These are phyloP conservation scores for Calypte anna DNA, from an alignment of 2,113 vertebrate genomes.

Conservation along the genomic window DNA sequence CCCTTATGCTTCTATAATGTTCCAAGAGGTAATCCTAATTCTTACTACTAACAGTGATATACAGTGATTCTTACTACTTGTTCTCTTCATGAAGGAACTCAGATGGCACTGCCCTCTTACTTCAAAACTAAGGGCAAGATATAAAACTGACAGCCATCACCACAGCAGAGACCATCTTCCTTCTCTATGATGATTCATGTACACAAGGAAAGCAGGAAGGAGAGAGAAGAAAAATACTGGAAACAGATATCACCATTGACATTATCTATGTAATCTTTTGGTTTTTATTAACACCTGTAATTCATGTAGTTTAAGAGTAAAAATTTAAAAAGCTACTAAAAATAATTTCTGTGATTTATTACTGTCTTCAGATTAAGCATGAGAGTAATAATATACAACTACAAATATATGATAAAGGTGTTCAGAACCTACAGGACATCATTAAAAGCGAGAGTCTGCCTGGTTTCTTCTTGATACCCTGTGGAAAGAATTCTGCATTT, in stretches of 20 bases:
- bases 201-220: not conserved
- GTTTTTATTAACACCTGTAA: not conserved
- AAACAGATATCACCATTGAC: not conserved
- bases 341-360: not conserved
- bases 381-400: not conserved
- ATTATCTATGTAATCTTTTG: not conserved
- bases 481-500: not conserved
- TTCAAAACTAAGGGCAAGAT: not conserved
- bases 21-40: not conserved
- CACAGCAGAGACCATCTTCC: not conserved
- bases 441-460: not conserved
- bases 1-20: not conserved
- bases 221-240: not conserved
- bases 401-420: not conserved
- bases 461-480: not conserved
- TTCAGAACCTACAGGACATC: not conserved
- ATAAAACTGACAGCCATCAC: not conserved
- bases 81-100: not conserved
- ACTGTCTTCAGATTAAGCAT: not conserved
- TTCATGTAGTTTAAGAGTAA: not conserved
- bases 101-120: not conserved
- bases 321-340: not conserved
- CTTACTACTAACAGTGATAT: not conserved
- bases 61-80: not conserved
- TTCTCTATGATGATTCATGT: accelerated